A percentile compares a stretch with the other conserved stretches of the same genome.
Evolutionary conservation across 2,113 vertebrate species (phyloP).

Genomic region (Nibea coibor): DNA sequence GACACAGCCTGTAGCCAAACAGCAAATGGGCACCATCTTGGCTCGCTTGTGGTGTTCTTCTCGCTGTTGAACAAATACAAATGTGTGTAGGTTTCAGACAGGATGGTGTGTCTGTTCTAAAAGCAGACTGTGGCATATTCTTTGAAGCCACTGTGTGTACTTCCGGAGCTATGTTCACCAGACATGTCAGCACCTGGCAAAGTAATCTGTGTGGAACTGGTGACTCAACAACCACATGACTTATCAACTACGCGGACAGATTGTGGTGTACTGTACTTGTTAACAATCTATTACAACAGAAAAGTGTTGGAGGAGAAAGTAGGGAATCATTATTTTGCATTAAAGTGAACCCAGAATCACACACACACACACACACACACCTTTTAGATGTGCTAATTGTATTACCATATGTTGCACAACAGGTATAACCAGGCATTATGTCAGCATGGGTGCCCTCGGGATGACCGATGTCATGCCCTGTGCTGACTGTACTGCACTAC

Average conservation of each 20-base stretch:
- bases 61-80: neutral
- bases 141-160: neutral
- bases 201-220: slow-evolving; percentile 13
- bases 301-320: neutral
- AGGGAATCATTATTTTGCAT: neutral
- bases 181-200: slow-evolving; percentile 9
- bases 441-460: slow-evolving; percentile 28
- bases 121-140: neutral
- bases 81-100: neutral
- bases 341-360: too few species aligned
- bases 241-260: too few species aligned
- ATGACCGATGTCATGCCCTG: slow-evolving; percentile 22
- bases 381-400: too few species aligned
- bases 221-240: neutral
- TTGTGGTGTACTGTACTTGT: neutral
- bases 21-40: neutral
- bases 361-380: too few species aligned
- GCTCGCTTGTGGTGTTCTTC: neutral
- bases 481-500: slow-evolving; percentile 9
- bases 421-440: neutral
- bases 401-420: neutral
- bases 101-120: neutral
- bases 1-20: neutral
- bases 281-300: neutral
- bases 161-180: neutral